These are phyloP conservation scores for Eupelmus urozonus DNA, from an alignment of 2,888 invertebrate species.

Conservation along the genomic window DNA sequence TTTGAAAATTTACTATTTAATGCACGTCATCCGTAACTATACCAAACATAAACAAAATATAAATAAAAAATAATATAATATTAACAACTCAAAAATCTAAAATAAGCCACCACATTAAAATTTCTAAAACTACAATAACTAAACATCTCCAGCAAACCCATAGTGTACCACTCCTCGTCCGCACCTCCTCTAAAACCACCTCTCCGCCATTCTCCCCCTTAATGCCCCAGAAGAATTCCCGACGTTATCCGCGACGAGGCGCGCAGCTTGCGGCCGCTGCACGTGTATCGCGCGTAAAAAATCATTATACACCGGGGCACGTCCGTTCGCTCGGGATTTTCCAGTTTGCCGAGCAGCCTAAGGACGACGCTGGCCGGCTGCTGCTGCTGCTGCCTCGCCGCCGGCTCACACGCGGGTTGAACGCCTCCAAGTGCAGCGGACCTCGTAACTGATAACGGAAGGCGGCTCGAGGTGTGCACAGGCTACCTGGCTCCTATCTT, in stretches of 20 bases:
- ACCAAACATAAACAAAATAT: no score
- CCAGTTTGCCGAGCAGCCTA: conserved; percentile 64
- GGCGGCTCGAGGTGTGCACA: conserved; percentile 38
- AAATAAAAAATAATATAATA: no score
- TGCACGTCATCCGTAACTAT: no score
- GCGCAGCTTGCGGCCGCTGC: no score
- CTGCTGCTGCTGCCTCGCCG: conserved; percentile 42
- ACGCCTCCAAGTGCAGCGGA: conserved; percentile 74
- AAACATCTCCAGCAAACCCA: no score
- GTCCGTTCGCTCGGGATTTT: conserved; percentile 59
- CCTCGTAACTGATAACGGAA: conserved; percentile 74
- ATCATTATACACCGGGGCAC: conserved; percentile 23
- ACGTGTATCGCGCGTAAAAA: conserved; percentile 48
- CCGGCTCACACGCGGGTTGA: conserved; percentile 66
- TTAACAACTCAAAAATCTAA: no score
- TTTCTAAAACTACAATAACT: no score
- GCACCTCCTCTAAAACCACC: no score
- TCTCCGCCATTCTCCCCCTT: no score
- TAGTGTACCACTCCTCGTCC: no score
- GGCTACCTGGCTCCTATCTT: not conserved
- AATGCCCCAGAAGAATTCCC: not conserved
- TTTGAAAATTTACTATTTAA: no score
- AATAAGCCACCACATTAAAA: no score
- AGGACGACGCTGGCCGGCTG: conserved; percentile 50
- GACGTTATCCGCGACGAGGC: not conserved